A percentile compares a stretch with the other conserved stretches of the same genome.
Evolutionary conservation across 2,113 vertebrate species (phyloP).

Genomic region (Oreotrochilus melanogaster): DNA sequence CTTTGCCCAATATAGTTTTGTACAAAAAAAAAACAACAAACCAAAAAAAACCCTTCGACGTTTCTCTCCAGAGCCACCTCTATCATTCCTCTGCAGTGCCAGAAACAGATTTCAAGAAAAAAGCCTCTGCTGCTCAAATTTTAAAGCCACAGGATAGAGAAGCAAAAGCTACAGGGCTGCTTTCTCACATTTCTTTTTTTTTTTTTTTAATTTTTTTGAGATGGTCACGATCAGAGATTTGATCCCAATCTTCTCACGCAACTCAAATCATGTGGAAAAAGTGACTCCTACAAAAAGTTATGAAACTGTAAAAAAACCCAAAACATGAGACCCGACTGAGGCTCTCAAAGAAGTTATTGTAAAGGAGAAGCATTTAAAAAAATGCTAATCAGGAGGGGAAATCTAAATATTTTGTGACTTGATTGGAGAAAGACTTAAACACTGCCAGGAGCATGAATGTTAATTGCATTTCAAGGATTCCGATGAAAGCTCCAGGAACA

Average conservation of each 20-base stretch:
- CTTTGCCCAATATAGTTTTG: background rate
- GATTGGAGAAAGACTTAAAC: background rate
- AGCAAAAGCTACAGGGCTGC: background rate
- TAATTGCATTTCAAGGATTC: background rate
- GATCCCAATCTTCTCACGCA: background rate
- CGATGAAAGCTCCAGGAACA: background rate
- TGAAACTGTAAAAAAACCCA: background rate
- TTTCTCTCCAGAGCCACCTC: background rate
- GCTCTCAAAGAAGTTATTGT: background rate
- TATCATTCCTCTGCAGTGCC: background rate
- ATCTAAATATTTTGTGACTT: background rate
- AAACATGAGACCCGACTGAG: background rate
- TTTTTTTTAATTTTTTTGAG: background rate
- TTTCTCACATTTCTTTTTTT: background rate
- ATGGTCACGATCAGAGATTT: background rate
- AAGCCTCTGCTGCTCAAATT: background rate
- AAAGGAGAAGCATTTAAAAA: background rate
- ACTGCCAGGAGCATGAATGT: background rate
- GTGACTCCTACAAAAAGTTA: background rate
- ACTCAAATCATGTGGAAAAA: background rate
- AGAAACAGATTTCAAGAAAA: conserved; percentile 11
- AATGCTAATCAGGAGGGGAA: background rate
- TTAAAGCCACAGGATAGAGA: background rate
- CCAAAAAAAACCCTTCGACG: background rate
- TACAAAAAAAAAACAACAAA: background rate